Evolutionary conservation across 2,113 vertebrate species (phyloP), one percentile per base, ranked within the genome.

Genomic region (Ochotona princeps): DNA sequence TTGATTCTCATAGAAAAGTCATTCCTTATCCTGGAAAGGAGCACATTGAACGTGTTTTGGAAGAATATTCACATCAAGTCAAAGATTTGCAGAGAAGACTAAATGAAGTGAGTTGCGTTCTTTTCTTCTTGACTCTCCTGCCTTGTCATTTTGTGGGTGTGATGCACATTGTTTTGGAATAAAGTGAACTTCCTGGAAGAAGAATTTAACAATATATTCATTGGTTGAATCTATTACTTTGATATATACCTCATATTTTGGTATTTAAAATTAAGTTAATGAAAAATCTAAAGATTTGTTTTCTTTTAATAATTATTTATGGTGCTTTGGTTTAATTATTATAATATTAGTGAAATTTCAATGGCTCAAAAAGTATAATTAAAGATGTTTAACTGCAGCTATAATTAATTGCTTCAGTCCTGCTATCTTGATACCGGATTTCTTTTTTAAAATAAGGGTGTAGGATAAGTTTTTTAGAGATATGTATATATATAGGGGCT

Each of bases 61-160:
- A 98, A 94, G 97, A 98, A 57, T 96, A 96, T 95, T 97, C 92
- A 0, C 96, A 96, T 76, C 97, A 98, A 93, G 90, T 97, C 86
- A 96, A 97, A 93, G 96, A 97, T 89, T 94, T 98, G 49, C 97
- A 98, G 92, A 98, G 91, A 94, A 97, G 96, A 70, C 95, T 98
- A 60, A 97, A 83, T 54, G 88, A 98, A 96, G 98, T 98, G 65
- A 96, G 97, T 97, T 70, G 44, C 32, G 76, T 85, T 79, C 79
- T 93, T 81, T 9, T 67, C 44, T 95, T 88, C 76, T 32, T 85
- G 69, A 15, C 54, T 44, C 28, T 11, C 18, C 70, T 72, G 30
- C 61, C 60, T 32, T 28, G 14, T 57, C 9, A 4, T 54, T 70
- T 60, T 4, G 57, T 74, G 47, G 26, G 70, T 18, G 81, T 57